Percentiles rank a stretch among this genome's conserved stretches.
phyloP scores from a whole-genome alignment of 2,888 invertebrate species.

The Gibbula magus region DNA sequence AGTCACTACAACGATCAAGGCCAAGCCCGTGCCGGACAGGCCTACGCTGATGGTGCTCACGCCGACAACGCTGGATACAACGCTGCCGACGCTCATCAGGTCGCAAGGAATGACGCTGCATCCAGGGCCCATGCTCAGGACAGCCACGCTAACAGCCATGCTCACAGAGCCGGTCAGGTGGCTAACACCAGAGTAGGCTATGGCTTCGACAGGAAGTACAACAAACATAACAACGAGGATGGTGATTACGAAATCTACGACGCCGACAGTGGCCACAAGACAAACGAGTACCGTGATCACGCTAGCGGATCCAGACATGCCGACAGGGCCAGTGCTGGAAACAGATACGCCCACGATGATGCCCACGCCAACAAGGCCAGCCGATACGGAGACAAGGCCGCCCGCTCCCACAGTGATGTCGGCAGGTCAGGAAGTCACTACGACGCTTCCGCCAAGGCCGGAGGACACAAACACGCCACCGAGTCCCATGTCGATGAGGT shows the following conservation, averaged over 20 bases:
- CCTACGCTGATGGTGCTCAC: not conserved
- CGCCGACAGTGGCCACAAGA: slow-evolving; percentile 20
- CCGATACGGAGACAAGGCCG: slow-evolving; percentile 5
- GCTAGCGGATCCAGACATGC: not conserved
- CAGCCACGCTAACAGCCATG: not conserved
- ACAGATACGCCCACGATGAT: slow-evolving; percentile 25
- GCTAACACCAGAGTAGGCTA: slow-evolving; percentile 32
- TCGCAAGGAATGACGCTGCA: not conserved
- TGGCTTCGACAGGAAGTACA: slow-evolving; percentile 37
- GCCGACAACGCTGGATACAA: not conserved
- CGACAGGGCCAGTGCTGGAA: slow-evolving; percentile 21
- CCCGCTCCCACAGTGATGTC: not conserved
- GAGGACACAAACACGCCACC: not conserved
- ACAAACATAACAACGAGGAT: slow-evolving; percentile 29
- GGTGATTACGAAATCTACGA: slow-evolving; percentile 33
- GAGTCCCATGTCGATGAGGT: not conserved
- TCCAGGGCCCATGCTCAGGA: not conserved
- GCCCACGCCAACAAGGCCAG: slow-evolving; percentile 16
- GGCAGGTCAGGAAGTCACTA: not conserved
- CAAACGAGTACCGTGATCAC: slow-evolving; percentile 31
- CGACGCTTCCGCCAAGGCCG: not conserved
- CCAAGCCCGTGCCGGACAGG: not conserved
- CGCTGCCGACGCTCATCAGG: not conserved
- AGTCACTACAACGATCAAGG: not conserved
- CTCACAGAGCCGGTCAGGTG: slow-evolving; percentile 19